Percentiles rank a stretch among this genome's conserved stretches.
Evolutionary conservation across 1,140 invertebrate species (phyloP).

Genomic region (Dolichoris vasculosae): DNA sequence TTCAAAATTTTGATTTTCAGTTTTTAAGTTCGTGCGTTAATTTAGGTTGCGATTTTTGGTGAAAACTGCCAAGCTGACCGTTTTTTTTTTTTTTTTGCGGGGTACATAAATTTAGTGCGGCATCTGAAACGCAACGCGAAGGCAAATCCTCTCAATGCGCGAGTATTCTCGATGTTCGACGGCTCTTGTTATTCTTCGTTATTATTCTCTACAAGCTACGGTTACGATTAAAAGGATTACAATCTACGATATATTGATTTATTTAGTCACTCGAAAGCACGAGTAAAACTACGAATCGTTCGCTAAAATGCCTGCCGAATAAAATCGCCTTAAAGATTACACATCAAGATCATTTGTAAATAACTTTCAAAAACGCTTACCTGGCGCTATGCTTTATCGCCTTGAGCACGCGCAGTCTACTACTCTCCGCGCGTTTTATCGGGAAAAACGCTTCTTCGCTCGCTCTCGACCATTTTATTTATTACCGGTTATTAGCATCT

Average conservation of each 20-base stretch:
- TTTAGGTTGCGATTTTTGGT: background rate
- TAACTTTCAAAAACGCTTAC: slow-evolving; percentile 58
- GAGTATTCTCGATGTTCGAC: slow-evolving; percentile 4
- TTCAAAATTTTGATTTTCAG: background rate
- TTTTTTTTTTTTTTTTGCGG: background rate
- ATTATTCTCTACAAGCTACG: slow-evolving; percentile 27
- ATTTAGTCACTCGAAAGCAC: slow-evolving; percentile 18
- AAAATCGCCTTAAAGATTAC: slow-evolving; percentile 52
- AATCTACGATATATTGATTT: slow-evolving; percentile 18
- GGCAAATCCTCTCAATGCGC: slow-evolving; percentile 2
- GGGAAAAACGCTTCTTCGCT: slow-evolving; percentile 53
- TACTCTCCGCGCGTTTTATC: slow-evolving; percentile 64
- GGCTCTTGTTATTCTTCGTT: background rate
- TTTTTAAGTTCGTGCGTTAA: background rate
- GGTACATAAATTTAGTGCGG: background rate
- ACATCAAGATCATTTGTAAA: slow-evolving; percentile 54
- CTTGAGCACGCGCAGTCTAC: slow-evolving; percentile 64
- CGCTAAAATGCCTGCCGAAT: slow-evolving; percentile 28
- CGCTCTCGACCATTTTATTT: slow-evolving; percentile 10
- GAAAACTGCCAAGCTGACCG: background rate
- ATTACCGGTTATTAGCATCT: too few species aligned
- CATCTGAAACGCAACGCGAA: background rate
- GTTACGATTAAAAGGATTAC: slow-evolving; percentile 20
- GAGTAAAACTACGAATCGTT: slow-evolving; percentile 11
- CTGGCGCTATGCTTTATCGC: slow-evolving; percentile 54